Percentiles rank a stretch among this genome's conserved stretches.
These are phyloP conservation scores for Lampropteryx suffumata DNA, from an alignment of 2,888 invertebrate genomes.

Conservation along the genomic window DNA sequence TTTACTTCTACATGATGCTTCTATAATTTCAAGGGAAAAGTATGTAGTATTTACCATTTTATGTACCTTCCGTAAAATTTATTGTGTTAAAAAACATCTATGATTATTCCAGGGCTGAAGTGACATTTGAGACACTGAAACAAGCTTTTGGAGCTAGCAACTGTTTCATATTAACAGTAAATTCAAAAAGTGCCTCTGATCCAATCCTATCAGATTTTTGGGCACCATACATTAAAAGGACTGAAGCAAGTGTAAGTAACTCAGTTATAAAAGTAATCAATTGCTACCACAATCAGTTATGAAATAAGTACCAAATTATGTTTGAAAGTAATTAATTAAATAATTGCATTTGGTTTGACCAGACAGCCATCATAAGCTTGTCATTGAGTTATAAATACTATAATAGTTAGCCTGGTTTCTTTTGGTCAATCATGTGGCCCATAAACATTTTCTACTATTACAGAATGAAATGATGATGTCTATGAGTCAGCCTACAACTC, in stretches of 20 bases:
- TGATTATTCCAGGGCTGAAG: slow-evolving; percentile 87
- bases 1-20: slow-evolving; percentile 93
- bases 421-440: not conserved
- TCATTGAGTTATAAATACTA: no score
- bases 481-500: slow-evolving; percentile 47
- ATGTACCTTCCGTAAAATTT: not conserved
- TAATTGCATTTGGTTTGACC: no score
- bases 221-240: slow-evolving; percentile 88
- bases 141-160: slow-evolving; percentile 92
- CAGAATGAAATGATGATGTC: slow-evolving; percentile 60
- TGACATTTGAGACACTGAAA: slow-evolving; percentile 92
- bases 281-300: no score
- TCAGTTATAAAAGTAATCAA: no score
- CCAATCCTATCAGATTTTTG: slow-evolving; percentile 90
- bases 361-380: no score
- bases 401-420: no score
- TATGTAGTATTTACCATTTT: slow-evolving; percentile 65
- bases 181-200: slow-evolving; percentile 87
- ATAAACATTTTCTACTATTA: slow-evolving; percentile 18
- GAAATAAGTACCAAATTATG: no score
- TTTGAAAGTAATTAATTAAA: no score
- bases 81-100: not conserved
- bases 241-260: slow-evolving; percentile 72
- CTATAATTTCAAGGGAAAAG: slow-evolving; percentile 88
- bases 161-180: slow-evolving; percentile 95